Evolutionary conservation across 2,113 vertebrate species (phyloP), one percentile per base, ranked within the genome.

Genomic region (Deroptyus accipitrinus): DNA sequence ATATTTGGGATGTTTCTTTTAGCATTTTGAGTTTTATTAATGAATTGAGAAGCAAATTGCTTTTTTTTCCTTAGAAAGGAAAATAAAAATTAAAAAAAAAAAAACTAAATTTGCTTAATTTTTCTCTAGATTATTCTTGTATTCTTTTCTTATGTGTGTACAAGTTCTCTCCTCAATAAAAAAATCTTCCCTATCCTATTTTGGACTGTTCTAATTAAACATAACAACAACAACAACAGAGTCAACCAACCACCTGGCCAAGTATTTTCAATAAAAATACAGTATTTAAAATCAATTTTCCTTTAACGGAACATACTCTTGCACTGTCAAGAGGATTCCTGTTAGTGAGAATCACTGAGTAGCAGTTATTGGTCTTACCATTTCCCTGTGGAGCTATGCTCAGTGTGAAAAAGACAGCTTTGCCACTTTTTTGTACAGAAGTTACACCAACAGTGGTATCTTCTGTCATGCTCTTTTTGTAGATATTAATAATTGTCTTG

Each of bases 81-180:
- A 88, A 80, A 51, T 3, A 37, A n/a, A n/a, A 37, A 59, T 59
- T 14, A n/a, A 9, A 57, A 79, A 3, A 13, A 7, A 48, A 48
- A 4, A 20, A 48, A 23, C 0, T 2, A 33, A 39, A 54, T 28
- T 46, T 11, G 1, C 2, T 28, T 46, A 2, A 0, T 59, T 54
- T 90, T 46, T 15, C 1, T 51, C 9, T 19, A 67, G 7, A 28
- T 52, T 44, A 16, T 49, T 27, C 0, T 61, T 92, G 83, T 35
- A 24, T 72, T 64, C 4, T 62, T 83, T 75, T 44, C 30, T 48
- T 8, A 17, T 61, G 2, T 4, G 68, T 42, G 2, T n/a, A 14
- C 13, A 88, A 57, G 2, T 6, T 4, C 3, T 61, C 1, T 64
- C 3, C 4, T 4, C 6, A 7, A 27, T 30, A 61, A 88, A 89